Base-by-base conservation (phyloP, 1,140 invertebrate genomes). In the Drosophila ironensis region DNA sequence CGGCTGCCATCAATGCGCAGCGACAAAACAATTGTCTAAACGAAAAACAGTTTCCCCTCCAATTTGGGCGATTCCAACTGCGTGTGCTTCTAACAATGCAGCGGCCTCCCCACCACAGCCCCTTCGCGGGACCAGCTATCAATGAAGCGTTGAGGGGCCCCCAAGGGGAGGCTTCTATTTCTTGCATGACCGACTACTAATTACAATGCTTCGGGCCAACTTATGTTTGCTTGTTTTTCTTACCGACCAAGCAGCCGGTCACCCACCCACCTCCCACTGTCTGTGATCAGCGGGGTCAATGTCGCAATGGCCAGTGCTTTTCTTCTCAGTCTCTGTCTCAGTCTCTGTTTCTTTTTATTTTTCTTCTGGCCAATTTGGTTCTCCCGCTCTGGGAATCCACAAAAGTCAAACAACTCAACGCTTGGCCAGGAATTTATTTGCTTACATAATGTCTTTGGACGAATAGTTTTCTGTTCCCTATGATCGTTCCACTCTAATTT, bases 131-230 rank as follows among this genome's bases (percentile, higher is more conserved):
- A 57, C 68, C 33, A 16, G 16, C 12, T 14, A 63, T 86, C 80
- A 84, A 80, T 84, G 80, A 84, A 86, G 71, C 71, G 61, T 74
- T 54, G 48, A 63, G 61, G 59, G 60, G 54, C 4, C n/a, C n/a
- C n/a, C n/a, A n/a, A n/a, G n/a, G 14, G 48, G 60, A 48, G 61
- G 69, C 57, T 68, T 68, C 71, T 78, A 78, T 88, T 87, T 88
- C 76, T 88, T 86, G 82, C 87, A 87, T 89, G 82, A 89, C 67
- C 72, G 78, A 81, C 72, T 81, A 59, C 84, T 78, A 78, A 87
- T 89, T 89, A 78, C 84, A 87, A 77, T 87, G 63, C 68, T 84
- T 73, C 57, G 22, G 45, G 67, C 60, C 42, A 53, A 63, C 47
- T 53, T 48, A 24, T 56, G 37, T 74, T 51, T 53, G 30, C 52